Evolutionary conservation across 2,888 invertebrate species (phyloP), one percentile per base, ranked within the genome.

Genomic region (Pyrrhosoma nymphula): DNA sequence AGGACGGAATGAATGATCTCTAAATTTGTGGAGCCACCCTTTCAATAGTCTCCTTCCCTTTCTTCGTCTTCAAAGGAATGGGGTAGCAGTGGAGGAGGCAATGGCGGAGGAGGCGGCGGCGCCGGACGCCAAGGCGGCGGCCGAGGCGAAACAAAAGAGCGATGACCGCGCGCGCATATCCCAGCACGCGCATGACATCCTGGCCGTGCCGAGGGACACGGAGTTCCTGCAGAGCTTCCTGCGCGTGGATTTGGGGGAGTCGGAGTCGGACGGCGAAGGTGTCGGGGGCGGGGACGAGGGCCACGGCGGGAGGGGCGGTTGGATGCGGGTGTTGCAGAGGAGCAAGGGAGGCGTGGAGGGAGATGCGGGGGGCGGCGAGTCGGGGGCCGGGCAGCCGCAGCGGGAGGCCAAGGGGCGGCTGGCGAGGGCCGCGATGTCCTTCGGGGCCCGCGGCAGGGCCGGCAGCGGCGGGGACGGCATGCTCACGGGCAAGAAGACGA

Each of bases 211-310:
- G 90, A 97, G 98, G 96, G 98, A 98, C 96, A 98, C 98, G 26
- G 98, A 98, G 96, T 97, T 98, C 96, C 97, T 99, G 35, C 98
- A 98, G 97, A 98, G 98, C 96, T 99, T 98, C 96, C 98, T 98
- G 30, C 97, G 98, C 95, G 47, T 47, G 35, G 98, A 98, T 56
- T 97, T 97, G 16, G 98, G 97, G 3, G 97, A 97, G 56, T 97
- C 97, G 4, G 95, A 95, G 0, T 96, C 96, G 26, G 95, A 89
- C 3, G 95, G 89, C 20, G 95, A 95, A 3, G 95, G 90, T 8
- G 95, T 56, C n/a, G 91, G 30, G 60, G 95, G 93, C 35, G 82
- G 26, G 89, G 95, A 8, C 20, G 56, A 88, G 88, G 88, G 90
- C n/a, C 56, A 16, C n/a, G 95, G 4, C 26, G 75, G 18, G 69